Evolutionary conservation across 2,797 vertebrate genomes (phyloP).

Genomic region (Sardinella longiceps): DNA sequence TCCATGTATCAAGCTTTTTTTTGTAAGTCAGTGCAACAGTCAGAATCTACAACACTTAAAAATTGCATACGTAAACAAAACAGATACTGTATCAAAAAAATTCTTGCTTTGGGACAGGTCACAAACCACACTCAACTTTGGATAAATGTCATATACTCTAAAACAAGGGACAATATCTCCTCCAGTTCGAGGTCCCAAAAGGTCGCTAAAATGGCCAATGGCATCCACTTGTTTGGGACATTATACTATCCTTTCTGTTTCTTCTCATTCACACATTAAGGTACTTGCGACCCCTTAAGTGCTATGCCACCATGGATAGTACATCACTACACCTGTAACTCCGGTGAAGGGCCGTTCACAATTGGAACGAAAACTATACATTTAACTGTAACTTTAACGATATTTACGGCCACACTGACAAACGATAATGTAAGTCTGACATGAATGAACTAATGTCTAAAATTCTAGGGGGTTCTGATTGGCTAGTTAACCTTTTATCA

Average conservation of each 20-base stretch:
- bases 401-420: no score
- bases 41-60: not conserved
- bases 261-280: not conserved
- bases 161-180: not conserved
- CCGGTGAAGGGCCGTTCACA: no score
- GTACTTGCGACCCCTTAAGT: not conserved
- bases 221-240: not conserved
- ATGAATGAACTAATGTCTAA: no score
- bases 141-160: not conserved
- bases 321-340: not conserved
- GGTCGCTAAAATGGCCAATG: not conserved
- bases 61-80: constrained; percentile 12
- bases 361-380: no score
- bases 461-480: no score
- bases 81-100: not conserved
- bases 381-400: no score
- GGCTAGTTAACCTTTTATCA: no score
- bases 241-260: not conserved
- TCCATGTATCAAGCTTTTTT: not conserved
- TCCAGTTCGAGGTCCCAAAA: not conserved
- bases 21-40: not conserved
- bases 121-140: not conserved
- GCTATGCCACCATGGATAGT: not conserved
- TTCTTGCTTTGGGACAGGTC: not conserved
- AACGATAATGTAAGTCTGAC: no score